Evolutionary conservation across 2,888 invertebrate genomes (phyloP).

Genomic region (Macropis europaea): DNA sequence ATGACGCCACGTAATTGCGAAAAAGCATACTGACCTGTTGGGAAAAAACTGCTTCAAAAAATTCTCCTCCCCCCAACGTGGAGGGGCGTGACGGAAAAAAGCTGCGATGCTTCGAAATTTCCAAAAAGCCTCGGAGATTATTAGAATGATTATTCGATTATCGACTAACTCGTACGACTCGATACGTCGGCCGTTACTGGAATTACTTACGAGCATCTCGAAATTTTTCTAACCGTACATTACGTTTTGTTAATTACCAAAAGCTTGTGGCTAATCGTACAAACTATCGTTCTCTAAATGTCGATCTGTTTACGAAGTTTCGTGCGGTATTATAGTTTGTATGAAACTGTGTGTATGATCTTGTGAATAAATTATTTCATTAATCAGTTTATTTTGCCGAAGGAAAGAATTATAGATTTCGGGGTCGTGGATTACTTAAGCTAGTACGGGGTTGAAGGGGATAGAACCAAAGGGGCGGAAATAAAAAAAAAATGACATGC

Average conservation of each 20-base stretch:
- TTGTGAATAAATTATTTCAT: background rate
- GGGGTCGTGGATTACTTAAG: slow-evolving; percentile 8
- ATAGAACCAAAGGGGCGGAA: slow-evolving; percentile 15
- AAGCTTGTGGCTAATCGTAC: no score
- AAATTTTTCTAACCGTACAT: background rate
- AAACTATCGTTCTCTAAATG: background rate
- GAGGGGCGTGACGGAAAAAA: slow-evolving; percentile 47
- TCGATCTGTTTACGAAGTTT: background rate
- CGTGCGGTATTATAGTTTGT: background rate
- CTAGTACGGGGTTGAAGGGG: slow-evolving; percentile 15
- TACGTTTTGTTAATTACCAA: no score
- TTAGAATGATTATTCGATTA: slow-evolving; percentile 5
- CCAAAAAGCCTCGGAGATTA: slow-evolving; percentile 30
- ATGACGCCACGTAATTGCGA: slow-evolving; percentile 57
- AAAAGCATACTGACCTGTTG: slow-evolving; percentile 72
- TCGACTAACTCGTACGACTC: background rate
- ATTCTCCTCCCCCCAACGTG: slow-evolving; percentile 54
- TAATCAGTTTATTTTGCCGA: slow-evolving; percentile 10
- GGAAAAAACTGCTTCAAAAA: slow-evolving; percentile 69
- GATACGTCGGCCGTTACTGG: background rate
- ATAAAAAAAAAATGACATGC: slow-evolving; percentile 72
- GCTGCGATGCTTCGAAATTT: slow-evolving; percentile 32
- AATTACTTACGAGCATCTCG: slow-evolving; percentile 3
- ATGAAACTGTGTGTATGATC: background rate
- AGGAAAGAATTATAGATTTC: slow-evolving; percentile 12